Conservation (phyloP, 53 echinoderm and acorn worm species). For the Holothuria scabra region DNA sequence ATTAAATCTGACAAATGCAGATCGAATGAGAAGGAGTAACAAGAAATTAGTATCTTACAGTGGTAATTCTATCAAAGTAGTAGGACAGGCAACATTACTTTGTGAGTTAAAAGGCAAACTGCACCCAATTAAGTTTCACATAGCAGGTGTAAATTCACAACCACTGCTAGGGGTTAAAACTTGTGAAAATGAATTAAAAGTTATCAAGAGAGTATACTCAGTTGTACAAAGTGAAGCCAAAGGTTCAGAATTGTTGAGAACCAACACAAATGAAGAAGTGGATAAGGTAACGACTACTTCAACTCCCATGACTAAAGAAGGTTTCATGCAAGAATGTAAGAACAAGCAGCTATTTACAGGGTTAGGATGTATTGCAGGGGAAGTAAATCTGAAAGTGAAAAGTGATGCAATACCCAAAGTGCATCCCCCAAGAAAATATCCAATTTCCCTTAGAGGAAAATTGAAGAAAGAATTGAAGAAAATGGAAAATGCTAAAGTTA, state of each 20-base stretch:
- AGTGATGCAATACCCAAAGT: conserved; percentile 29
- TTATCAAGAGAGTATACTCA: conserved; percentile 34
- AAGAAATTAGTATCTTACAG: conserved; percentile 27
- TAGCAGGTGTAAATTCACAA: conserved; percentile 7
- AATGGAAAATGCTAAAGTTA: conserved; percentile 34
- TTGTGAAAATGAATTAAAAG: conserved; percentile 15
- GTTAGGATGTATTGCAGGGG: conserved; percentile 47
- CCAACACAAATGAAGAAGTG: too few relatives aligned
- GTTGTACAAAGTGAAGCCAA: background rate
- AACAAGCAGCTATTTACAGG: conserved; percentile 10
- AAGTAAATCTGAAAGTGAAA: conserved; percentile 42
- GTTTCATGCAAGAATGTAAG: conserved; percentile 16
- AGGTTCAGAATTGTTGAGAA: conserved; percentile 2
- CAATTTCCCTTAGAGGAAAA: conserved; percentile 23
- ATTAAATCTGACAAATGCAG: background rate
- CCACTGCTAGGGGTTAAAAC: conserved; percentile 26
- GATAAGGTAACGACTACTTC: background rate
- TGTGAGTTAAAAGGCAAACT: conserved; percentile 23
- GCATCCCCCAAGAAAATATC: conserved; percentile 28
- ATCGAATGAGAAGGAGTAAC: conserved; percentile 25
- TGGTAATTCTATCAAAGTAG: background rate
- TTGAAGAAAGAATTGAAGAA: conserved; percentile 41
- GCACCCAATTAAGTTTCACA: conserved; percentile 3
- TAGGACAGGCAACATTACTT: conserved; percentile 14
- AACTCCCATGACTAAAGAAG: background rate